phyloP scores from a whole-genome alignment of 2,113 vertebrate species.

The Pelmatolapia mariae region DNA sequence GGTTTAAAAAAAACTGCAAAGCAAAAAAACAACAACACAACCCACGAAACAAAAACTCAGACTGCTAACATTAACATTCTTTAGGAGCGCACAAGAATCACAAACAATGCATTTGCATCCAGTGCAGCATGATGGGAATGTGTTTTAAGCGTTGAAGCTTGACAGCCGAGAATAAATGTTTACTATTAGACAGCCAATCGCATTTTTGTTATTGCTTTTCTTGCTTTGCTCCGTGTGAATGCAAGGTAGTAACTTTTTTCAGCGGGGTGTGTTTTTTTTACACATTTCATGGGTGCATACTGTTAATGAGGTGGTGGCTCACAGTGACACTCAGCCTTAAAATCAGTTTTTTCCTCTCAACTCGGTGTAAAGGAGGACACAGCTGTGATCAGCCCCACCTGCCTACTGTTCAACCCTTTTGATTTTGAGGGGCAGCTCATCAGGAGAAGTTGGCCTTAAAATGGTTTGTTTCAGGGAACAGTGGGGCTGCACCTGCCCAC shows the following conservation, averaged over 20 bases:
- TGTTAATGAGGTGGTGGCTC: not conserved
- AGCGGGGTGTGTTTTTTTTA: accelerated
- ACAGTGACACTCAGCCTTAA: not conserved
- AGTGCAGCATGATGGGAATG: not conserved
- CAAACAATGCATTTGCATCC: not conserved
- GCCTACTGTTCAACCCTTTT: not conserved
- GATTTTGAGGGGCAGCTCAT: not conserved
- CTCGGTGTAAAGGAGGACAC: accelerated
- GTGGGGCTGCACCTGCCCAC: not conserved
- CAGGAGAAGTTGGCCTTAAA: not conserved
- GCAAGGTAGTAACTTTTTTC: not conserved
- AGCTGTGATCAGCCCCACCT: not conserved
- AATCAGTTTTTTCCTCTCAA: accelerated
- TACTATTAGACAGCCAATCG: not conserved
- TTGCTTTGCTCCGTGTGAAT: not conserved
- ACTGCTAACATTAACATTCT: not conserved
- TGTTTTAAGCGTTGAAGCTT: not conserved
- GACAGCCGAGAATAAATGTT: not conserved
- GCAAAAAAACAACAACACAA: not conserved
- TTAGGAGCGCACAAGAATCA: not conserved
- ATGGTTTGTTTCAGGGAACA: not conserved
- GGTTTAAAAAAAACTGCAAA: not conserved
- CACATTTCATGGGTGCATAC: not conserved
- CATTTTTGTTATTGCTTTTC: not conserved
- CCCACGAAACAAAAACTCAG: not conserved